These are phyloP conservation scores for Caenorhabditis sinica DNA, from an alignment of 2,888 invertebrate species.

Conservation along the genomic window DNA sequence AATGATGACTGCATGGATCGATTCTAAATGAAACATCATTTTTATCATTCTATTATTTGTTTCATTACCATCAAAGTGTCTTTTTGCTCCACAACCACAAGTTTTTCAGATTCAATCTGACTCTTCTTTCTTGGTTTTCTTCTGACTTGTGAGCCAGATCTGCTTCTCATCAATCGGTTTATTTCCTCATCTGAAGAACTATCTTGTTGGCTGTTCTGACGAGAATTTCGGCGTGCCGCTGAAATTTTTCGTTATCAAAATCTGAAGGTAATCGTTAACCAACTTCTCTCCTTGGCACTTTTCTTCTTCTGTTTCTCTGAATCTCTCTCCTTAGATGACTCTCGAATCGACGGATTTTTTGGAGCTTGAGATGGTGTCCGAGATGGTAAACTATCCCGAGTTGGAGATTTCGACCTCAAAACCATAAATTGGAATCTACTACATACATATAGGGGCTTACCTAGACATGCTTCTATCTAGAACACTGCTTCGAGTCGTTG, in stretches of 20 bases:
- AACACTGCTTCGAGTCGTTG: slow-evolving; percentile 34
- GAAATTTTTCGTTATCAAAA: not conserved
- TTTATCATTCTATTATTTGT: not conserved
- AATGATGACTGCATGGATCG: slow-evolving; percentile 63
- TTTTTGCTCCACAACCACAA: slow-evolving; percentile 46
- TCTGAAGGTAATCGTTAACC: not conserved
- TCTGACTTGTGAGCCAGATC: slow-evolving; percentile 55
- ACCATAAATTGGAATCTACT: not conserved
- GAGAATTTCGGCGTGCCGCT: slow-evolving; percentile 74
- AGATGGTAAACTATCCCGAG: slow-evolving; percentile 56
- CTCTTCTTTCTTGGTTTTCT: slow-evolving; percentile 57
- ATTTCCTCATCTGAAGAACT: slow-evolving; percentile 69
- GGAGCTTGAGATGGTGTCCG: slow-evolving; percentile 54
- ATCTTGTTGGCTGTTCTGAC: slow-evolving; percentile 71
- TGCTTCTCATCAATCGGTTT: slow-evolving; percentile 48
- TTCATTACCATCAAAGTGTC: slow-evolving; percentile 29
- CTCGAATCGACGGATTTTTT: slow-evolving; percentile 68
- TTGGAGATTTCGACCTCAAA: slow-evolving; percentile 62
- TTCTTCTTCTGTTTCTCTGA: slow-evolving; percentile 52
- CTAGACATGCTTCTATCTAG: slow-evolving; percentile 54
- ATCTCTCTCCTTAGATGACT: slow-evolving; percentile 68
- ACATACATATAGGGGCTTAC: not conserved
- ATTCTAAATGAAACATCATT: slow-evolving; percentile 28
- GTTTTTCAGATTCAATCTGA: slow-evolving; percentile 43
- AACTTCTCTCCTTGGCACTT: slow-evolving; percentile 70